Percentiles rank a stretch among this genome's conserved stretches.
Evolutionary conservation across 2,113 vertebrate genomes (phyloP).

Genomic region (Poeciliopsis retropinna): DNA sequence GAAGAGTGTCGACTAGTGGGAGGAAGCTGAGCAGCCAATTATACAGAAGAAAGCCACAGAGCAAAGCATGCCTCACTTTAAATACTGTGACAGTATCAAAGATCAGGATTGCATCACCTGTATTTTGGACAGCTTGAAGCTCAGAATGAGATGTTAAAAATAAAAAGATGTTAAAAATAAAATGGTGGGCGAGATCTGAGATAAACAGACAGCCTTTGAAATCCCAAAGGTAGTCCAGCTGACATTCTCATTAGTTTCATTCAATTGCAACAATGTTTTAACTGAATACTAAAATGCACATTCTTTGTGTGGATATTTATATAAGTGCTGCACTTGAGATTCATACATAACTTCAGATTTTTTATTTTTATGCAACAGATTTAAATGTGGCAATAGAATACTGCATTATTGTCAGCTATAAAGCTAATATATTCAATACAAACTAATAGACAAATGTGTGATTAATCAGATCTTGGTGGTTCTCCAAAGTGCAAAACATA

Average conservation of each 20-base stretch:
- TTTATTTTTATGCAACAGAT: too few relatives aligned
- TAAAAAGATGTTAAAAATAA: conserved; percentile 6
- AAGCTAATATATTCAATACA: neutral
- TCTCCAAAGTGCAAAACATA: conserved; percentile 4
- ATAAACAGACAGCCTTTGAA: neutral
- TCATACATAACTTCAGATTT: neutral
- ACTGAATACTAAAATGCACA: neutral
- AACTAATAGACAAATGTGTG: neutral
- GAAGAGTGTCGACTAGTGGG: conserved; percentile 47
- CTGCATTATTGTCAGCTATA: neutral
- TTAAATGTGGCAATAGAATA: too few relatives aligned
- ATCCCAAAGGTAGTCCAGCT: neutral
- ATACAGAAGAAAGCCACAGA: conserved; percentile 33
- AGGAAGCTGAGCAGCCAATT: conserved; percentile 57
- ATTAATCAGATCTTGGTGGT: conserved; percentile 3
- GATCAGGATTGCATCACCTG: conserved; percentile 16
- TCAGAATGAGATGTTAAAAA: conserved; percentile 3
- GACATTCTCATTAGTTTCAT: neutral
- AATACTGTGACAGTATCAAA: conserved; percentile 16
- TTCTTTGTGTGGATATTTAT: neutral
- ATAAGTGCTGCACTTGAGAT: neutral
- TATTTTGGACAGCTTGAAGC: neutral
- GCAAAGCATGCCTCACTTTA: conserved; percentile 15
- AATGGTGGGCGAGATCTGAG: neutral
- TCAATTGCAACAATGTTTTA: neutral